Conservation (phyloP, 2,888 invertebrate genomes). For the Neuroscelio doddi region DNA sequence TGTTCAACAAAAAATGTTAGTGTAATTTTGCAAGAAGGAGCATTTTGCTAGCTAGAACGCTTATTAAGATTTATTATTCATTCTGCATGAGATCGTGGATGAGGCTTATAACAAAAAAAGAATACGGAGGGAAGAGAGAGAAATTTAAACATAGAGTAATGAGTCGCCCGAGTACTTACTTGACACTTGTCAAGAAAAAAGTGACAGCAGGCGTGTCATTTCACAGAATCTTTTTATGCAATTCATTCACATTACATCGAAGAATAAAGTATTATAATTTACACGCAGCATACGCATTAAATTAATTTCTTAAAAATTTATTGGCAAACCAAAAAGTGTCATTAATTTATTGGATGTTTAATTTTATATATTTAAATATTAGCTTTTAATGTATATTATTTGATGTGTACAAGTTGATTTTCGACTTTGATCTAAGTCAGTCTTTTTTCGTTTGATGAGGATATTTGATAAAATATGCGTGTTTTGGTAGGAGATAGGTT, state of each 20-base stretch:
- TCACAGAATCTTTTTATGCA: slow-evolving; percentile 6
- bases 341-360: slow-evolving; percentile 1
- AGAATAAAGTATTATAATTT: slow-evolving; percentile 8
- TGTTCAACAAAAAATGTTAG: slow-evolving; percentile 42
- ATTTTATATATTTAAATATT: slow-evolving; percentile 26
- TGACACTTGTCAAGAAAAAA: slow-evolving; percentile 31
- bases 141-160: slow-evolving; percentile 8
- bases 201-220: slow-evolving; percentile 16
- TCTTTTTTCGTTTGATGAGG: slow-evolving; percentile 18
- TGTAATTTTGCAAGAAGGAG: slow-evolving; percentile 39
- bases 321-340: neutral
- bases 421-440: neutral
- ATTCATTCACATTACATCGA: slow-evolving; percentile 16
- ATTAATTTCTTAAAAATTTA: neutral
- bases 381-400: slow-evolving; percentile 10
- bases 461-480: slow-evolving; percentile 26
- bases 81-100: slow-evolving; percentile 30
- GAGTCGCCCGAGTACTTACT: slow-evolving; percentile 38
- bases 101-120: slow-evolving; percentile 22
- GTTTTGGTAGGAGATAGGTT: slow-evolving; percentile 39
- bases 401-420: slow-evolving; percentile 12
- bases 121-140: slow-evolving; percentile 10
- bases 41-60: slow-evolving; percentile 45
- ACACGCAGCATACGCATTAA: neutral
- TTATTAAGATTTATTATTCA: slow-evolving; percentile 45